Evolutionary conservation across 2,113 vertebrate genomes (phyloP).

Genomic region (Trachemys scripta): DNA sequence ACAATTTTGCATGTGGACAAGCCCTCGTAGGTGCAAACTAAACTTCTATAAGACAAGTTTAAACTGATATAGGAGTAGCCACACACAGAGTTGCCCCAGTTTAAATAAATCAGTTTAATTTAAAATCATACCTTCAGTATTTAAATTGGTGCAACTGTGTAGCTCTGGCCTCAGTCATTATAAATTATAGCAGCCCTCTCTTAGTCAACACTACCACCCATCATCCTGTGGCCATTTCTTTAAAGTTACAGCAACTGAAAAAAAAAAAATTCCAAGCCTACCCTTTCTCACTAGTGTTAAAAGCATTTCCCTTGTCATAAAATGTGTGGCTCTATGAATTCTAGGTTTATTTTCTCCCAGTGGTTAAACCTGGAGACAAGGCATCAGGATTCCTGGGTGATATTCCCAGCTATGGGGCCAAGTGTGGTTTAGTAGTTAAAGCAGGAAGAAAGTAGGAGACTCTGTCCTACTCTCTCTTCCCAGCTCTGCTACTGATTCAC

Average conservation of each 20-base stretch:
- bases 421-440: background rate
- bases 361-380: background rate
- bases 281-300: background rate
- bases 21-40: background rate
- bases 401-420: background rate
- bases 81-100: background rate
- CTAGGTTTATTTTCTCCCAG: background rate
- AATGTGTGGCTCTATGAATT: background rate
- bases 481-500: background rate
- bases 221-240: background rate
- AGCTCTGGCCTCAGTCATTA: background rate
- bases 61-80: background rate
- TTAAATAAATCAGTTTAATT: background rate
- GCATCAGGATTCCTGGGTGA: background rate
- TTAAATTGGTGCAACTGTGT: background rate
- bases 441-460: background rate
- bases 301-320: background rate
- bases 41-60: background rate
- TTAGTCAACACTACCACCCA: background rate
- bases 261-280: background rate
- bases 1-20: background rate
- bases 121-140: background rate
- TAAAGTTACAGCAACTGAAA: background rate
- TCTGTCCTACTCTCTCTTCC: background rate
- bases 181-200: background rate